Conservation (phyloP, 2,113 vertebrate genomes). For the Platanista minor region DNA sequence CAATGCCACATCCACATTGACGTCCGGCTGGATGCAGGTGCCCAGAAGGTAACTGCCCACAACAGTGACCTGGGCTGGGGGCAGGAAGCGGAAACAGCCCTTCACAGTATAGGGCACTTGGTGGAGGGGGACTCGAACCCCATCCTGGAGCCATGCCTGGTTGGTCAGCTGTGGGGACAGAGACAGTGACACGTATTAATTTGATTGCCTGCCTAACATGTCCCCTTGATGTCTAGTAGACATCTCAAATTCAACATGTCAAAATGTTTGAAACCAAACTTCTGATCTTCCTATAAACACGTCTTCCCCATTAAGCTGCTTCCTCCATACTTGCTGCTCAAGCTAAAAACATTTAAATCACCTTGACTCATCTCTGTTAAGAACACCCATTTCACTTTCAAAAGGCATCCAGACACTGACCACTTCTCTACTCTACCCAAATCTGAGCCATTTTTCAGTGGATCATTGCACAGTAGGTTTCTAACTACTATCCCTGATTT, state of each 20-base stretch:
- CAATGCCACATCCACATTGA: conserved; percentile 90
- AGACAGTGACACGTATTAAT: background rate
- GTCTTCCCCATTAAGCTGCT: background rate
- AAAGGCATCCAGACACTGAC: background rate
- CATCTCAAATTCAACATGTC: background rate
- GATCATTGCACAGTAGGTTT: background rate
- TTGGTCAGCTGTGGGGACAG: conserved; percentile 83
- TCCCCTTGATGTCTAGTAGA: background rate
- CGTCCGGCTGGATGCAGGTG: conserved; percentile 88
- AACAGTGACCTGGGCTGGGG: conserved; percentile 86
- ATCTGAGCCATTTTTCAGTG: background rate
- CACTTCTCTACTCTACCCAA: background rate
- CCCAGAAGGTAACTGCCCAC: conserved; percentile 96
- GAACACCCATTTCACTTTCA: background rate
- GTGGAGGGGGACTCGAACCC: conserved; percentile 89
- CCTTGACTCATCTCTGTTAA: background rate
- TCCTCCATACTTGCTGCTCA: background rate
- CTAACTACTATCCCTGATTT: background rate
- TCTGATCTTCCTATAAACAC: background rate
- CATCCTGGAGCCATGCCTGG: conserved; percentile 87
- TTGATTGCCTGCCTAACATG: background rate
- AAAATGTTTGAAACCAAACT: background rate
- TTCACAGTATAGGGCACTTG: conserved; percentile 88
- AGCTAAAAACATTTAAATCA: background rate
- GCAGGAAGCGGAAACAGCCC: conserved; percentile 89